These are phyloP conservation scores for Poecile atricapillus DNA, from an alignment of 2,113 vertebrate genomes.

Conservation along the genomic window DNA sequence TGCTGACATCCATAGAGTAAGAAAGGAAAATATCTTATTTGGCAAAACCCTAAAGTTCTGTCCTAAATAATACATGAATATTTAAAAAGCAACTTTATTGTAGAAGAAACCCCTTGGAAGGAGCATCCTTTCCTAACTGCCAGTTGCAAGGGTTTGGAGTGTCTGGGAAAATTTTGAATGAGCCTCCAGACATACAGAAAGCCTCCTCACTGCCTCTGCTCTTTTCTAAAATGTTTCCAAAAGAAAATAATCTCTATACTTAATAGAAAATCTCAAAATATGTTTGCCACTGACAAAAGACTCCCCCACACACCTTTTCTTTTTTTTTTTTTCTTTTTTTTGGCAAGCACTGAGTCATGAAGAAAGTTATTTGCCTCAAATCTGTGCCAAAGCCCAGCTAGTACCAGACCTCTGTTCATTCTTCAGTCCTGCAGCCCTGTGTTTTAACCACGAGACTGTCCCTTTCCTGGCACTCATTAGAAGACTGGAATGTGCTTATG, in stretches of 20 bases:
- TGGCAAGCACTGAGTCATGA: background rate
- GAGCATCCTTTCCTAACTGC: background rate
- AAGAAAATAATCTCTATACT: background rate
- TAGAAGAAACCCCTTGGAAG: background rate
- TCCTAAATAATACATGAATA: background rate
- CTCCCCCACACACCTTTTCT: background rate
- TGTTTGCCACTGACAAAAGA: background rate
- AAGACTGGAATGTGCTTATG: background rate
- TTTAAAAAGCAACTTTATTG: background rate
- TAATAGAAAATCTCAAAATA: background rate
- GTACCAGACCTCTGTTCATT: background rate
- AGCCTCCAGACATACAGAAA: background rate
- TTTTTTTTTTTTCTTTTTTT: no score
- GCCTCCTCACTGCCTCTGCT: background rate
- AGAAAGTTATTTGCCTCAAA: background rate
- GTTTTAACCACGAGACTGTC: background rate
- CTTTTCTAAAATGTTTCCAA: background rate
- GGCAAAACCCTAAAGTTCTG: background rate
- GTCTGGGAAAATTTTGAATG: background rate
- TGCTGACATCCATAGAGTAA: background rate
- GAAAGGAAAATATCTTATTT: background rate
- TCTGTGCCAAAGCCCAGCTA: background rate
- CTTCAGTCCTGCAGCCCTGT: background rate
- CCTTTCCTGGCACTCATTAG: background rate
- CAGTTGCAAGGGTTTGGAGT: background rate